Base-by-base conservation (phyloP, 2,797 vertebrate species). In the Schizothorax lantsangensis region DNA sequence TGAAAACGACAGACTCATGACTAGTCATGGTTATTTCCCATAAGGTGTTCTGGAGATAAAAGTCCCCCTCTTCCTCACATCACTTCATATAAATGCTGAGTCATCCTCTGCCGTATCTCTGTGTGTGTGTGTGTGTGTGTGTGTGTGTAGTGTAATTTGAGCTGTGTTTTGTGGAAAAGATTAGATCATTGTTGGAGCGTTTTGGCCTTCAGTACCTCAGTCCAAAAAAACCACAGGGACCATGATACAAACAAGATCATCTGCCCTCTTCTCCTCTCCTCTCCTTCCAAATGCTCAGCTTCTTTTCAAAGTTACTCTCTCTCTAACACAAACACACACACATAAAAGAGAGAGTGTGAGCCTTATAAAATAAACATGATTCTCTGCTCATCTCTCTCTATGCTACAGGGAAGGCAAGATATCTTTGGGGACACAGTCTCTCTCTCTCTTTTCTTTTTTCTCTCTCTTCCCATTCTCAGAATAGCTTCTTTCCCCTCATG, bases 341-440 rank as follows among this genome's bases (percentile, higher is more conserved):
- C 64, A 79, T 80, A 47, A 86, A 81, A 86, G 84, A 84, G 40
- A 72, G 38, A 47, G 40, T 7, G 49, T 73, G 62, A 85, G 74
- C 10, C 81, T 86, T 71, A 88, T 90, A 84, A 88, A 90, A 88
- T 87, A 87, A 89, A 89, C 87, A 89, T 86, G 73, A 66, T 33
- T 57, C 79, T 66, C 81, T 73, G 43, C 57, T 71, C 40, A 21
- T 79, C 71, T 73, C 33, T 79, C 71, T 79, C 52, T 66, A 21
- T 85, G 79, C 84, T 71, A 57, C 72, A 78, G 73, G 30, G 43
- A 86, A 75, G 73, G 40, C 78, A 45, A 82, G 72, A 62, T 68
- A 45, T 83, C 84, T 79, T 54, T 71, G 64, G 75, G 84, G 75
- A 85, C 47, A 43, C 62, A 49, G 12, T 69, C 59, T 68, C 73